Base-by-base conservation (phyloP, 2,113 vertebrate species). In the Salvelinus alpinus region DNA sequence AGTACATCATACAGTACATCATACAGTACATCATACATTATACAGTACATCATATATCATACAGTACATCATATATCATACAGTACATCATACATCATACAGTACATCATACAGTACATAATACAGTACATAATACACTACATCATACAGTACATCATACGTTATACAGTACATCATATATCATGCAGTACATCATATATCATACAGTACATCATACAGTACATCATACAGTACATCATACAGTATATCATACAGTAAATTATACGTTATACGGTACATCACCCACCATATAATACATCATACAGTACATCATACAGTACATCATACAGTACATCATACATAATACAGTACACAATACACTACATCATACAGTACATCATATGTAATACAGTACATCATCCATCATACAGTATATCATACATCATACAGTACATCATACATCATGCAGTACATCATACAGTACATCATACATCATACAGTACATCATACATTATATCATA, bases 281-380 rank as follows among this genome's bases (percentile, higher is more conserved):
- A n/a, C n/a, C n/a, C n/a, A n/a, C n/a, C n/a, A n/a, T 3, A 27
- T 0, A 59, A 1, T 20, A 18, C 29, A 31, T 31, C 4, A 31
- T 31, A 4, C 3, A 29, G n/a, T n/a, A n/a, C n/a, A n/a, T 29
- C 29, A 59, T 11, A 16, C 54, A 59, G 9, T 76, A 81, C 85
- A 70, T 47, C 14, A 59, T 20, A 59, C 14, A 59, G 0, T 5
- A 14, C 4, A 4, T 18, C 18, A 59, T 29, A 29, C 3, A 29
- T 29, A 18, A 59, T 14, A 9, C 6, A 59, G 4, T 5, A 18
- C 29, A 29, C 3, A 0, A n/a, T n/a, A n/a, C n/a, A n/a, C 2
- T 29, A 8, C 8, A 11, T 51, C 7, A 14, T 51, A 51, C 2
- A 12, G 6, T 14, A 51, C 48, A 12, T 51, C 29, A 31, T 51